Evolutionary conservation across 2,113 vertebrate genomes (phyloP).

Genomic region (Oreocharis arfaki): DNA sequence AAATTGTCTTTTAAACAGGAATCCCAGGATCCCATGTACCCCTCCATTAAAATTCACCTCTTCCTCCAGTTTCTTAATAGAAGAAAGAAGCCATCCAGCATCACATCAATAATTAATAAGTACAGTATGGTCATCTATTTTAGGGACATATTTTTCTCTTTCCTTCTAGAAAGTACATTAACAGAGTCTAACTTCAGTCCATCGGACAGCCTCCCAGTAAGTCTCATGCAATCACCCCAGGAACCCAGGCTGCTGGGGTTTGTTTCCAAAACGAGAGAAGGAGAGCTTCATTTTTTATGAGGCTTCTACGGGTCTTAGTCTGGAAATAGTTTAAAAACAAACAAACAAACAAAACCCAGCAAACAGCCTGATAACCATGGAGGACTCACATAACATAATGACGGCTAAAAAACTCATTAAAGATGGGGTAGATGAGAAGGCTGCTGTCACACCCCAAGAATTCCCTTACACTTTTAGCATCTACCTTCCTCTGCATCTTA

Average conservation of each 20-base stretch:
- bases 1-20: background rate
- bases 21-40: background rate
- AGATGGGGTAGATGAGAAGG: background rate
- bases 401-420: background rate
- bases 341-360: background rate
- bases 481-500: background rate
- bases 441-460: background rate
- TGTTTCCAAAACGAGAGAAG: background rate
- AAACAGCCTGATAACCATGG: background rate
- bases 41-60: background rate
- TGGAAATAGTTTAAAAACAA: background rate
- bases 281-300: background rate
- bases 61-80: background rate
- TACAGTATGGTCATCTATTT: background rate
- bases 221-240: accelerated
- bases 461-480: background rate
- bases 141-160: background rate
- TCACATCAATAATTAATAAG: slow-evolving; percentile 9
- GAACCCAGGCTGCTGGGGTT: background rate
- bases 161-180: background rate
- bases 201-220: background rate
- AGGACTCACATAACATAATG: background rate
- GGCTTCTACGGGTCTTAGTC: background rate
- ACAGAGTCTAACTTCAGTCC: background rate
- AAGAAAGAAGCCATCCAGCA: background rate